Base-by-base conservation (phyloP, 2,888 invertebrate genomes). In the Drosophila crucigera region DNA sequence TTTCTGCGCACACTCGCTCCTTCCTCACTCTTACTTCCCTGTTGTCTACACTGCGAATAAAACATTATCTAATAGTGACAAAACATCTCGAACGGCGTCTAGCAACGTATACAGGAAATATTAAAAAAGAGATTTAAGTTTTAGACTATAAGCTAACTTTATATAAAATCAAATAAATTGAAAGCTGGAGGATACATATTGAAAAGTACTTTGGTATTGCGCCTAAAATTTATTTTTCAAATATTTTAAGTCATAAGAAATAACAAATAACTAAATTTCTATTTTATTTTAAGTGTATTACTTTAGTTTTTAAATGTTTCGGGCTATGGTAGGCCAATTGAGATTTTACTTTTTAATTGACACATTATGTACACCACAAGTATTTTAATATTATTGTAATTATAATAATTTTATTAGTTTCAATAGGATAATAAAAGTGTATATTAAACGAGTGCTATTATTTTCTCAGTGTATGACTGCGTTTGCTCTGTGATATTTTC, bases 401-500 rank as follows among this genome's bases (percentile, higher is more conserved):
- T 43, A 43, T 11, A n/a, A 43, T n/a, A 22, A 22, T 43, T 22
- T 14, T 2, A 33, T 49, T 28, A 28, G 25, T 39, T 47, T 60
- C 14, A 6, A 43, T 14, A 7, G 2, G 7, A 14, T 22, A 47
- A 47, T 14, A 22, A 22, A 4, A 22, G 14, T 7, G 7, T 14
- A 14, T 14, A 22, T 22, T 7, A 22, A 47, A 7, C 14, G 14
- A 14, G 14, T 7, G 14, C 1, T 16, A 2, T 16, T 47, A 9
- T 53, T 25, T 49, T 53, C 52, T 41, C 63, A 53, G 50, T 53
- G 65, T 56, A 50, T 28, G 41, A 33, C 58, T 63, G 50, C 19
- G 56, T 14, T 30, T 58, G 53, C 55, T 77, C 72, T 71, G 66
- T 72, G 73, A 74, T 80, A 74, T 80, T 78, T 85, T 91, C 80